A percentile compares a stretch with the other conserved stretches of the same genome.
These are phyloP conservation scores for Achatina immaculata DNA, from an alignment of 1,140 invertebrate genomes.

Conservation along the genomic window DNA sequence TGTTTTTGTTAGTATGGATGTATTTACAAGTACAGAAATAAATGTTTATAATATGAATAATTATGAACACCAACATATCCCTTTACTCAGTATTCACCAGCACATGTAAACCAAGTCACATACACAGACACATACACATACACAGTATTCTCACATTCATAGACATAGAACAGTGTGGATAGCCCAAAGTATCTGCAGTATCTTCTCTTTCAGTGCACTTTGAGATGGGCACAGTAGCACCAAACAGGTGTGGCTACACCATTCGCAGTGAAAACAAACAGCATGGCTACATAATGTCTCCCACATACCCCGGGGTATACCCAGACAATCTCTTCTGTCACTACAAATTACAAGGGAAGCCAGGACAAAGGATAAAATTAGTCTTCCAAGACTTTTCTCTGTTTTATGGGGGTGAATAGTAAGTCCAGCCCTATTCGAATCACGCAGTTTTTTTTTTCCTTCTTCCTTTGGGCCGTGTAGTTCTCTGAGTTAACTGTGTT, in stretches of 20 bases:
- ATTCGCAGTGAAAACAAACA: slow-evolving; percentile 70
- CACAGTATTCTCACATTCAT: background rate
- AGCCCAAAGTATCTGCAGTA: slow-evolving; percentile 42
- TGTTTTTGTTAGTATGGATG: no score
- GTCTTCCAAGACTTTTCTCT: slow-evolving; percentile 99
- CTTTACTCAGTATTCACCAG: background rate
- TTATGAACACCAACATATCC: background rate
- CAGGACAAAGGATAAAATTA: slow-evolving; percentile 90
- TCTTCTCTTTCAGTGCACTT: slow-evolving; percentile 76
- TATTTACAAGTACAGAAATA: no score
- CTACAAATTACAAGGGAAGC: slow-evolving; percentile 93
- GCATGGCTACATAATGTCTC: slow-evolving; percentile 90
- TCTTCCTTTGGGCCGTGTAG: background rate
- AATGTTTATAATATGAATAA: no score
- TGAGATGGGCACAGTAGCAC: slow-evolving; percentile 84
- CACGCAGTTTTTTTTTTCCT: background rate
- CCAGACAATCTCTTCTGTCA: slow-evolving; percentile 94
- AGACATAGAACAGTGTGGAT: slow-evolving; percentile 32
- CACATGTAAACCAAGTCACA: background rate
- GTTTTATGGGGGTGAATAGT: slow-evolving; percentile 98
- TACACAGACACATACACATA: background rate
- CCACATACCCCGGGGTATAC: slow-evolving; percentile 98
- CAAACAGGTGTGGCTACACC: slow-evolving; percentile 73
- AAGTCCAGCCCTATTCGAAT: slow-evolving; percentile 67
- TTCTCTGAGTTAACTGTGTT: background rate